Evolutionary conservation across 2,797 vertebrate species (phyloP).

Genomic region (Eurystomus glaucurus): DNA sequence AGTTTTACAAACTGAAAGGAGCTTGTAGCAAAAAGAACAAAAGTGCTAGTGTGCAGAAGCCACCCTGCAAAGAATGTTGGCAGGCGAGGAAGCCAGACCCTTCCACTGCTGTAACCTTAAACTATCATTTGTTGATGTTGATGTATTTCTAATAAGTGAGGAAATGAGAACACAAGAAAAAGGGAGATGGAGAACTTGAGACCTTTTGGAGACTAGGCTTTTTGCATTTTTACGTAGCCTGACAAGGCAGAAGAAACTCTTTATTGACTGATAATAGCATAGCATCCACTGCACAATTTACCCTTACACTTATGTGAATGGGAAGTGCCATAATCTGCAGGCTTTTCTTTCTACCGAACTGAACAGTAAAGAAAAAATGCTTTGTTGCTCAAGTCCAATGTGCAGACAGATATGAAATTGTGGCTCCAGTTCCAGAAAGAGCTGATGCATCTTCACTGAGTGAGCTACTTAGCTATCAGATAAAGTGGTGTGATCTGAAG

Average conservation of each 20-base stretch:
- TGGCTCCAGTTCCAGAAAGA: not conserved
- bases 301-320: not conserved
- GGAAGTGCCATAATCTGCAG: slow-evolving; percentile 8
- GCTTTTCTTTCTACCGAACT: slow-evolving; percentile 62
- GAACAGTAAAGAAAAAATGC: slow-evolving; percentile 53
- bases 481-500: not conserved
- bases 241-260: not conserved
- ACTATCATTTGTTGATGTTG: slow-evolving; percentile 65
- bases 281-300: slow-evolving; percentile 5
- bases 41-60: slow-evolving; percentile 65
- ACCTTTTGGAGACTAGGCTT: slow-evolving; percentile 48
- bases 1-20: slow-evolving; percentile 69
- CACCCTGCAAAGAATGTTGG: slow-evolving; percentile 56
- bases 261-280: slow-evolving; percentile 13
- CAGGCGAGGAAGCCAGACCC: slow-evolving; percentile 51
- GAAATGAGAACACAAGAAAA: not conserved
- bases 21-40: slow-evolving; percentile 69
- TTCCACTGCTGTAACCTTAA: slow-evolving; percentile 66
- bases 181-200: slow-evolving; percentile 5
- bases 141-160: slow-evolving; percentile 29
- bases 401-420: slow-evolving; percentile 12
- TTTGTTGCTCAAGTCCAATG: slow-evolving; percentile 20
- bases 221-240: slow-evolving; percentile 46
- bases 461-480: slow-evolving; percentile 3
- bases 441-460: not conserved